Base-by-base conservation (phyloP, 2,888 invertebrate genomes). In the Sicus ferrugineus region DNA sequence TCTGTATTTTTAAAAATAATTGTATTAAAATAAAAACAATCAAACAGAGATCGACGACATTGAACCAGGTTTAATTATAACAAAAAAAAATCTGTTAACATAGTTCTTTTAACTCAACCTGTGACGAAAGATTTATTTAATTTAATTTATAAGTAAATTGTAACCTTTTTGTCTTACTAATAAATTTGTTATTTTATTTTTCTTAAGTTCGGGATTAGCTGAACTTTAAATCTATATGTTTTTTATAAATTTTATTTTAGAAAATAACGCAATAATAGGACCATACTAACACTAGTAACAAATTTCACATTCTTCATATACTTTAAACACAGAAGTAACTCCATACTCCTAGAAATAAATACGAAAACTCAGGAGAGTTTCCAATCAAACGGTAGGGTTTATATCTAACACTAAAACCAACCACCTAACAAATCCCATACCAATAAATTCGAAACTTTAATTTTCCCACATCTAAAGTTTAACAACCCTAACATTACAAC, bases 21-120 rank as follows among this genome's bases (percentile, higher is more conserved):
- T 59, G 59, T 19, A 59, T 19, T 2, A 30, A 34, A 59, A 21
- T 34, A 59, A 19, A 21, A 61, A 61, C 42, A 61, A 38, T 34
- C 19, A 31, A 38, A 3, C 38, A 42, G 61, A 61, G 23, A 61
- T 42, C 5, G 16, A 9, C 6, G 61, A 61, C 21, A 61, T 58
- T 28, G 28, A 58, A 30, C 14, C 14, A 28, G 58, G 58, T n/a
- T 9, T 58, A 4, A 16, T 28, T 14, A 3, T 58, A 9, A 16
- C 11, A 3, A 58, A 58, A 58, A 58, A 58, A n/a, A n/a, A n/a
- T n/a, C n/a, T 23, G 54, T 16, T 11, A 54, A 54, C 7, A 50
- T 5, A 26, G 26, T 54, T 26, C 6, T 11, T 5, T 23, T 23
- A 54, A 54, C 54, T 23, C 9, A 48, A 48, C 48, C 6, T 48